Evolutionary conservation across 1,140 invertebrate genomes (phyloP).

Genomic region (Brachionus manjavacas): DNA sequence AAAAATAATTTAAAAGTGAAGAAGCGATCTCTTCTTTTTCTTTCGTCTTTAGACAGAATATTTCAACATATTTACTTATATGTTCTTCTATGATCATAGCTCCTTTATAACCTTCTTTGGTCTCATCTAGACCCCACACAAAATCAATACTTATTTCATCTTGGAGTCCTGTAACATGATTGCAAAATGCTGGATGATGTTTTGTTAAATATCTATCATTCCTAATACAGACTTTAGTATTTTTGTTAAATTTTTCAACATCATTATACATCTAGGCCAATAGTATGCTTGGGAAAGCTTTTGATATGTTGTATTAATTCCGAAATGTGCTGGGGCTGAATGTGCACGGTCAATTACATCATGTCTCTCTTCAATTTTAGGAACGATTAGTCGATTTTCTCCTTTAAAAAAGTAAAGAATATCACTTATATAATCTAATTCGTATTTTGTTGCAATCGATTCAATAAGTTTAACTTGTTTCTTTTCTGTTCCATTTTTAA

Average conservation of each 20-base stretch:
- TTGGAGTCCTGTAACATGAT: background rate
- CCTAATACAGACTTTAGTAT: background rate
- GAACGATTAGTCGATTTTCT: too few species aligned
- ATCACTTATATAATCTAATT: too few species aligned
- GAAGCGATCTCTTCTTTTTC: background rate
- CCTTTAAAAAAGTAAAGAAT: too few species aligned
- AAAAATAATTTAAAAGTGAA: background rate
- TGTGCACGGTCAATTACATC: background rate
- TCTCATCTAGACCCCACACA: background rate
- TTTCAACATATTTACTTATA: background rate
- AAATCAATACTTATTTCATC: slow-evolving; percentile 19
- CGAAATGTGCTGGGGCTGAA: background rate
- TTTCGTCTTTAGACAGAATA: background rate
- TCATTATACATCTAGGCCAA: slow-evolving; percentile 1
- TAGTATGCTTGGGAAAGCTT: background rate
- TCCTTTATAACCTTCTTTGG: background rate
- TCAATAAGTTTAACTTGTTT: too few species aligned
- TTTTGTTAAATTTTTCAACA: slow-evolving; percentile 1
- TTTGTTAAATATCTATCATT: background rate
- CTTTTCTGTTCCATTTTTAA: background rate
- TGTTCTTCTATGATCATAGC: background rate
- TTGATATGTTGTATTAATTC: background rate
- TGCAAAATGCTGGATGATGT: too few species aligned
- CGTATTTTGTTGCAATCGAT: too few species aligned
- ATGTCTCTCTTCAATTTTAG: too few species aligned